phyloP scores from a whole-genome alignment of 2,113 vertebrate species.

The Channa argus region DNA sequence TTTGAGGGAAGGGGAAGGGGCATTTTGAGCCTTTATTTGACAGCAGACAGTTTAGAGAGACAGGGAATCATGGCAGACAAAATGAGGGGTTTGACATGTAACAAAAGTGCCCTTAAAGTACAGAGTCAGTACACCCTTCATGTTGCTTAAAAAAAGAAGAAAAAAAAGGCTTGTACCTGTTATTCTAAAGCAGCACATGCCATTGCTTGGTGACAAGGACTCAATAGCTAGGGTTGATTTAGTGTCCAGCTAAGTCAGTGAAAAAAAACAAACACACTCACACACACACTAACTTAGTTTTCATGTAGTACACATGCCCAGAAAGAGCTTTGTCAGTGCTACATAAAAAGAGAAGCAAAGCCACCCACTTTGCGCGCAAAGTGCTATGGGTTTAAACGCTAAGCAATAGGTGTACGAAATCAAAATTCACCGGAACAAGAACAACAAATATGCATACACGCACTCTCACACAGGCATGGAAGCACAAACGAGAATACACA shows the following conservation, averaged over 20 bases:
- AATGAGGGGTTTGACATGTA: no score
- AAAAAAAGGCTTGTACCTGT: background rate
- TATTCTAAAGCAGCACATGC: background rate
- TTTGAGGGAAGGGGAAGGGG: no score
- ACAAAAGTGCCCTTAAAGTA: no score
- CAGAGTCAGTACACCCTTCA: background rate
- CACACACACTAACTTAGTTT: background rate
- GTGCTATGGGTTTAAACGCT: constrained; percentile 23
- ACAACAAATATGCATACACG: constrained; percentile 22
- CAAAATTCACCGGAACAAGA: constrained; percentile 35
- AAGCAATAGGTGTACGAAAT: constrained; percentile 36
- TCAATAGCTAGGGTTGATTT: background rate
- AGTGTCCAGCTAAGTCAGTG: background rate
- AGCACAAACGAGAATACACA: constrained; percentile 67
- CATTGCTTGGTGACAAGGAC: background rate
- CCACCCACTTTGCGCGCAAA: constrained; percentile 26
- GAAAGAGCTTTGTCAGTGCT: background rate
- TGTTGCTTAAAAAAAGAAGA: background rate
- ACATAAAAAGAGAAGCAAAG: constrained; percentile 26
- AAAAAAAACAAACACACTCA: background rate
- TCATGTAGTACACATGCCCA: background rate
- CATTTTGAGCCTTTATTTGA: no score
- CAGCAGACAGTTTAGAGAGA: no score
- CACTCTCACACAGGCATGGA: constrained; percentile 41
- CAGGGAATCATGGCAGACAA: no score